Base-by-base conservation (phyloP, 2,797 vertebrate species). In the Macrochelys suwanniensis region DNA sequence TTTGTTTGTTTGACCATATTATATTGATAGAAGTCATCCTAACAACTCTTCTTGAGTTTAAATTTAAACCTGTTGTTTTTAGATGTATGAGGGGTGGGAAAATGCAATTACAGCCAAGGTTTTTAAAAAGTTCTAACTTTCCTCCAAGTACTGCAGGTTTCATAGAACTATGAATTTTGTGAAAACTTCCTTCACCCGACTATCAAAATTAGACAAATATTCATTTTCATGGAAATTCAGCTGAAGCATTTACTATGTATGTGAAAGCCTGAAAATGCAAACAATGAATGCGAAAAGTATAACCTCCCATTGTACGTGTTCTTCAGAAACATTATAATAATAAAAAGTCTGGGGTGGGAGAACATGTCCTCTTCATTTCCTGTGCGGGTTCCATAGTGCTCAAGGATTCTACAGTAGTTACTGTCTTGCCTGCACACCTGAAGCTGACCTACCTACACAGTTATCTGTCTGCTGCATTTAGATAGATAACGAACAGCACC, bases 341-440 rank as follows among this genome's bases (percentile, higher is more conserved):
- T 11, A 17, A 0, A 4, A 0, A 0, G 42, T 4, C 21, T 6
- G n/a, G n/a, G 89, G 31, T 10, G 11, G 61, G 28, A 28, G 49
- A 50, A 61, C 11, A 3, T 1, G 5, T 11, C n/a, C 42, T 42
- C 0, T 37, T 42, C 68, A 71, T 71, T 61, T 68, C 65, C n/a
- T 68, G 65, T 68, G n/a, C 19, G 10, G 19, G 19, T 21, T 37
- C 17, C n/a, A 21, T 9, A 11, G 65, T 37, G 19, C 59, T 23
- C 68, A 71, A 71, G 68, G 37, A 71, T 71, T 71, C 68, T 71
- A 21, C 5, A 49, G 42, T 9, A 77, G 45, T 28, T 37, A 15
- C 25, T 49, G 21, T 25, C 37, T n/a, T 50, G 42, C 78, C 25
- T 5, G 2, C 10, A 71, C 5, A 47, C 3, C n/a, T 56, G 82